Evolutionary conservation across 2,113 vertebrate species (phyloP).

Genomic region (Corythaeola cristata): DNA sequence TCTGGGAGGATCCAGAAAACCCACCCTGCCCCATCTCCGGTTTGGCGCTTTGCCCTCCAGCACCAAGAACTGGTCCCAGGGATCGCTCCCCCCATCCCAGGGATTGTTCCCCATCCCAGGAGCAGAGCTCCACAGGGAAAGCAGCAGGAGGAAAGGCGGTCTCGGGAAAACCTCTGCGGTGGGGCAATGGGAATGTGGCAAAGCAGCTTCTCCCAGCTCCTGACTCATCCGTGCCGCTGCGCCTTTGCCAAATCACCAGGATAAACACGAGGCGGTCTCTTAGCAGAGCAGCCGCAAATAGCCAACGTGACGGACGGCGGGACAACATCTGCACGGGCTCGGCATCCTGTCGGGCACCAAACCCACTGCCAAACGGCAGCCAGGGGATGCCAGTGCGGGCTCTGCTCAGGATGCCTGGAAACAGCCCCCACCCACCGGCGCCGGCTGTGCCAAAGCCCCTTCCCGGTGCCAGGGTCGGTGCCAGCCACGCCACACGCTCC

Average conservation of each 20-base stretch:
- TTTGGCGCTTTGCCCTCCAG: background rate
- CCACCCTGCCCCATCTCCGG: background rate
- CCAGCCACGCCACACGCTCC: background rate
- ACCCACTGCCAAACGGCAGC: background rate
- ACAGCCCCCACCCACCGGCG: background rate
- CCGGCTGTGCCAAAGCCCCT: background rate
- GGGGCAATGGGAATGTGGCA: slow-evolving; percentile 32
- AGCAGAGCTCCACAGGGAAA: background rate
- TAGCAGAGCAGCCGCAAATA: slow-evolving; percentile 24
- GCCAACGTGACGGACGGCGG: background rate
- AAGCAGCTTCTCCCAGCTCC: slow-evolving; percentile 35
- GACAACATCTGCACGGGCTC: background rate
- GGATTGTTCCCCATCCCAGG: background rate
- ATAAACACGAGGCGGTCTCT: slow-evolving; percentile 14
- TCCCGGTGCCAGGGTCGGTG: background rate
- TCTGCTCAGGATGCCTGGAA: fast-evolving
- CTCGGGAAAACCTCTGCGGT: background rate
- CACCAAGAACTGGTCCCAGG: background rate
- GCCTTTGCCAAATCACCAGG: slow-evolving; percentile 45
- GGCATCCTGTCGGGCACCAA: slow-evolving; percentile 22
- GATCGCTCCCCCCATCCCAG: background rate
- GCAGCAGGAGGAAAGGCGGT: background rate
- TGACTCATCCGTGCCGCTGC: slow-evolving; percentile 37
- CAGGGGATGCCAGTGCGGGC: background rate
- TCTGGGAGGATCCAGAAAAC: background rate